A percentile compares a stretch with the other conserved stretches of the same genome.
Evolutionary conservation across 2,888 invertebrate genomes (phyloP).

Genomic region (Thumatha senex): DNA sequence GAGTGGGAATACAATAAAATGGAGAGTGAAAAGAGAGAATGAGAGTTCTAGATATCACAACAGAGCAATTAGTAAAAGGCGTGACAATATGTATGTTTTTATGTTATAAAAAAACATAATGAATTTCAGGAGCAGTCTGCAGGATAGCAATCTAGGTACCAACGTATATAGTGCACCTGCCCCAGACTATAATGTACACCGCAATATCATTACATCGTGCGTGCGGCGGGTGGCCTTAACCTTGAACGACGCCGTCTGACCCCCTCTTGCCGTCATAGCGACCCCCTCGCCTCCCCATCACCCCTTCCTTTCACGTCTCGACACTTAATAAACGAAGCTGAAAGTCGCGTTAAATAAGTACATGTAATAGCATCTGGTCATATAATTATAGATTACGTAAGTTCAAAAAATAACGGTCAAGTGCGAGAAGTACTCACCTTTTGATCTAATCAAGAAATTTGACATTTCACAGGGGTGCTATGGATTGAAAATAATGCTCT

Average conservation of each 20-base stretch:
- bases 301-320: conserved; percentile 53
- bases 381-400: conserved; percentile 33
- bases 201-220: conserved; percentile 47
- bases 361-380: conserved; percentile 46
- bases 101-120: no score
- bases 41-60: no score
- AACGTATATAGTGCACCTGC: conserved; percentile 10
- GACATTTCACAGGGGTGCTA: conserved; percentile 85
- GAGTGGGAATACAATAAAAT: no score
- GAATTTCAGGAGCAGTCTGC: no score
- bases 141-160: neutral
- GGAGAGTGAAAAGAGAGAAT: no score
- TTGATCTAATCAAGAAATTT: neutral
- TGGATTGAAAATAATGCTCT: conserved; percentile 90
- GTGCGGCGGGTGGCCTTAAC: conserved; percentile 68
- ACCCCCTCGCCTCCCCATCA: conserved; percentile 46
- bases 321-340: conserved; percentile 59
- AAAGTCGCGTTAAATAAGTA: conserved; percentile 63
- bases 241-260: conserved; percentile 79
- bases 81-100: no score
- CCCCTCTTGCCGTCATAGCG: conserved; percentile 49
- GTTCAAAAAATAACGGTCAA: conserved; percentile 7
- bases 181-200: conserved; percentile 27
- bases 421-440: neutral
- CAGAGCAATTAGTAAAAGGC: no score